Conservation (phyloP, 2,888 invertebrate species). For the Colostygia pectinataria region DNA sequence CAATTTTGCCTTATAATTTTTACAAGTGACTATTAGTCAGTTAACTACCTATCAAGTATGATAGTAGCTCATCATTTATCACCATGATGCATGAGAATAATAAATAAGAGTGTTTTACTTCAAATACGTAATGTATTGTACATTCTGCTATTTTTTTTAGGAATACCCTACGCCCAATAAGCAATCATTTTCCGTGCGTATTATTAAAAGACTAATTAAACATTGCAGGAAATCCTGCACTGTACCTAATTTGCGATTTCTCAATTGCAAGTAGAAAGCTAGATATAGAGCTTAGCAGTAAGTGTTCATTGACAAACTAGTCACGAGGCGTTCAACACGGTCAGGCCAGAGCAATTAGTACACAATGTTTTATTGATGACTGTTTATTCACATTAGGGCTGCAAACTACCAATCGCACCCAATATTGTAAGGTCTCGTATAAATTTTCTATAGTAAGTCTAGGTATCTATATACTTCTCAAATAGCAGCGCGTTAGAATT, state of each 20-base stretch:
- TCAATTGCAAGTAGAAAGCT: constrained; percentile 32
- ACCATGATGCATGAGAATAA: background rate
- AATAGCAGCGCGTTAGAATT: background rate
- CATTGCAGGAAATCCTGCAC: constrained; percentile 19
- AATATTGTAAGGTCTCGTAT: background rate
- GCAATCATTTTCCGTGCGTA: no score
- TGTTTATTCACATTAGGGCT: constrained; percentile 31
- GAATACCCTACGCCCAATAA: no score
- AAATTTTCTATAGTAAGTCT: background rate
- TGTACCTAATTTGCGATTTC: constrained; percentile 30
- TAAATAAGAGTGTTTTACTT: background rate
- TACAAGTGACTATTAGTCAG: background rate
- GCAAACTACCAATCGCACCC: constrained; percentile 5
- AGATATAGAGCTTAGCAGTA: constrained; percentile 24
- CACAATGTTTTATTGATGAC: constrained; percentile 37
- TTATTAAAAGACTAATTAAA: constrained; percentile 1
- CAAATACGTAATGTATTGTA: no score
- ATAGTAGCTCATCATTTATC: constrained; percentile 2
- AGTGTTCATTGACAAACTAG: constrained; percentile 29
- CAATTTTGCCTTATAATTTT: background rate
- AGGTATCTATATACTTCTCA: no score
- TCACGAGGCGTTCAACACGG: constrained; percentile 33
- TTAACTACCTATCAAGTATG: background rate
- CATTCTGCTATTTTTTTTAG: no score
- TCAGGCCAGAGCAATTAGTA: constrained; percentile 34